These are phyloP conservation scores for Cricetomys ansorgei DNA, from an alignment of 2,113 vertebrate genomes.

Conservation along the genomic window DNA sequence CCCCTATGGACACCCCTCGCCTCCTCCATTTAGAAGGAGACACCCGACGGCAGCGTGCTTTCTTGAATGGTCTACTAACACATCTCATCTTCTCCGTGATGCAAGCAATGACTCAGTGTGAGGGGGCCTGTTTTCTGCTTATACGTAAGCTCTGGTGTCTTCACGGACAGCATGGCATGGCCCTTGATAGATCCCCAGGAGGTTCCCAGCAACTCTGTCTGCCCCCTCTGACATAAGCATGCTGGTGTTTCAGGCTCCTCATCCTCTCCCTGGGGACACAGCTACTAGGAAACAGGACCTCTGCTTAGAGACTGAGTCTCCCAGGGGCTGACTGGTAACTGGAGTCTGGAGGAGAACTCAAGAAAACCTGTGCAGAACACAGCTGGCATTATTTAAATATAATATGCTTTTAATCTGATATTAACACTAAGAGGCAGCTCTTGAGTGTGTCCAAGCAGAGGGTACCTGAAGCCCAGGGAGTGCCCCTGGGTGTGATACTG, in stretches of 20 bases:
- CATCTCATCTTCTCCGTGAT: conserved; percentile 42
- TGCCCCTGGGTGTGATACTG: background rate
- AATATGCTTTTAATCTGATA: background rate
- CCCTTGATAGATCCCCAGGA: background rate
- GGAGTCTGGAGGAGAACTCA: background rate
- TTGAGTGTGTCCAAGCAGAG: background rate
- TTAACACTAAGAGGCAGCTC: background rate
- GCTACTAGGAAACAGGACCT: background rate
- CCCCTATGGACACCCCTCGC: background rate
- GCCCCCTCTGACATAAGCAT: rapidly evolving
- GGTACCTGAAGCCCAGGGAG: background rate
- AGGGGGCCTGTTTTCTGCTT: conserved; percentile 47
- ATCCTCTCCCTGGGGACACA: background rate
- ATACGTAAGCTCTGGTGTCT: background rate
- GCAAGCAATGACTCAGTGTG: conserved; percentile 46
- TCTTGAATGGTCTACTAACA: conserved; percentile 28
- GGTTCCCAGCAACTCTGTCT: background rate
- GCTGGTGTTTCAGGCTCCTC: background rate
- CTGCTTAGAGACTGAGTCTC: background rate
- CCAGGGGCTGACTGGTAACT: background rate
- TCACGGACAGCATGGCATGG: background rate
- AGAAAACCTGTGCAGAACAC: background rate
- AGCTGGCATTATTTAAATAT: background rate
- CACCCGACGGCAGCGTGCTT: background rate
- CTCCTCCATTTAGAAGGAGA: conserved; percentile 39